Conservation (phyloP, 2,797 vertebrate genomes). For the Linurgus olivaceus region DNA sequence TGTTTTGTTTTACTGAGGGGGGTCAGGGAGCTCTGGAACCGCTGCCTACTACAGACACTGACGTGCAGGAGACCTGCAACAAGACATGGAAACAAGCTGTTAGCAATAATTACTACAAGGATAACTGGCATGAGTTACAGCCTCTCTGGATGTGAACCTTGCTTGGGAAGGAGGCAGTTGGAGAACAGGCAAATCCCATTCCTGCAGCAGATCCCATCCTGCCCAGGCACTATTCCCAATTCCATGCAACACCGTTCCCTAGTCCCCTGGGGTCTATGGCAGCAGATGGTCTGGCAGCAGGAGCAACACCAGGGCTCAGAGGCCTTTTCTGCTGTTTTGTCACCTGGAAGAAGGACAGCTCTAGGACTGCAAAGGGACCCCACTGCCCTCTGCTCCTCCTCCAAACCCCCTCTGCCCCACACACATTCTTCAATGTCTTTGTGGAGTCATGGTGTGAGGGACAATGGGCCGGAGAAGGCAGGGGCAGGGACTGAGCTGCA, state of each 20-base stretch:
- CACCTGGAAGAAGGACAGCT: background rate
- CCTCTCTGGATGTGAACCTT: conserved; percentile 17
- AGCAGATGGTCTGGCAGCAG: conserved; percentile 18
- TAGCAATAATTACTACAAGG: conserved; percentile 56
- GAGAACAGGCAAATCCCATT: background rate
- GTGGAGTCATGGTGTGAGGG: background rate
- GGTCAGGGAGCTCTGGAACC: background rate
- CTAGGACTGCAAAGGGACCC: background rate
- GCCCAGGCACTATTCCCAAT: background rate
- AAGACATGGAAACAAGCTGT: conserved; percentile 47
- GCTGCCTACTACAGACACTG: background rate
- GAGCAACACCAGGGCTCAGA: background rate
- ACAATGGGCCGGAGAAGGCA: background rate
- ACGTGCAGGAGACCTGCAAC: background rate
- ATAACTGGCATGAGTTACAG: conserved; percentile 17
- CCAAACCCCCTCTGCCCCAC: background rate
- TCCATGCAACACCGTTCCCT: background rate
- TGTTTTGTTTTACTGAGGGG: background rate
- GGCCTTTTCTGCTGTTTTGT: background rate
- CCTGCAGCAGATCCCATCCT: background rate
- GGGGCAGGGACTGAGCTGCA: background rate
- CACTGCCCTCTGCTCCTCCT: background rate
- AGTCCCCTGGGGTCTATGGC: background rate
- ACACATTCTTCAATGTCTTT: background rate
- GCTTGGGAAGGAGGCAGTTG: background rate